Base-by-base conservation (phyloP, 2,113 vertebrate species). In the Apteryx owenii region DNA sequence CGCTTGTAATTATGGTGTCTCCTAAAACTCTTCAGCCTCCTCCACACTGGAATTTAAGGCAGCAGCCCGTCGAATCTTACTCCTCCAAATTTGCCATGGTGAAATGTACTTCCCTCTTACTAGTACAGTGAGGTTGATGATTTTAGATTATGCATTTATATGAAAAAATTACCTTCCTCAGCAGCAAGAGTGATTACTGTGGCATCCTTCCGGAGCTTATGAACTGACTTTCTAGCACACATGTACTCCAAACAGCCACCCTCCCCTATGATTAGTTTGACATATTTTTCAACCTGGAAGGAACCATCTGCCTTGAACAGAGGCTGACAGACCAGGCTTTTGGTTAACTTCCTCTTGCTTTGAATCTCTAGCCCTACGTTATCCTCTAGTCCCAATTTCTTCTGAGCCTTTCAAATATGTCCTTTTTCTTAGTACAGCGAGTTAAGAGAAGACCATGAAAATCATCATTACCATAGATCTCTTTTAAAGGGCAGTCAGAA, bases 211-310 rank as follows among this genome's bases (percentile, higher is more conserved):
- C 96, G 97, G 69, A 98, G 81, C 51, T 97, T 94, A 1, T 90
- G 75, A 4, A 98, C 78, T 1, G 96, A 94, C 1, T 93, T 96
- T 56, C 97, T 97, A 0, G 97, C 98, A 86, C 61, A 97, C 65
- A 97, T 40, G 98, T 97, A 83, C 97, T 97, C 95, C 97, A 97
- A 42, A 96, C 97, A 1, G 92, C 96, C 93, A 98, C 88, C 50
- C 97, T 96, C 61, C 93, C 93, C 0, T 64, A 97, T 42, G 62
- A 50, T 54, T 51, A 97, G 38, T 56, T 71, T 93, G 89, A 98
- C 96, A 16, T 98, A 96, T 60, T 97, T 85, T 51, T 98, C 98
- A 9, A 98, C 95, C 29, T 36, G n/a, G 18, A 97, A 94, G 4
- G 76, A 9, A 9, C 92, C 83, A 11, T 20, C n/a, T 48, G 97